These are phyloP conservation scores for Collichthys lucidus DNA, from an alignment of 2,113 vertebrate species.

Conservation along the genomic window DNA sequence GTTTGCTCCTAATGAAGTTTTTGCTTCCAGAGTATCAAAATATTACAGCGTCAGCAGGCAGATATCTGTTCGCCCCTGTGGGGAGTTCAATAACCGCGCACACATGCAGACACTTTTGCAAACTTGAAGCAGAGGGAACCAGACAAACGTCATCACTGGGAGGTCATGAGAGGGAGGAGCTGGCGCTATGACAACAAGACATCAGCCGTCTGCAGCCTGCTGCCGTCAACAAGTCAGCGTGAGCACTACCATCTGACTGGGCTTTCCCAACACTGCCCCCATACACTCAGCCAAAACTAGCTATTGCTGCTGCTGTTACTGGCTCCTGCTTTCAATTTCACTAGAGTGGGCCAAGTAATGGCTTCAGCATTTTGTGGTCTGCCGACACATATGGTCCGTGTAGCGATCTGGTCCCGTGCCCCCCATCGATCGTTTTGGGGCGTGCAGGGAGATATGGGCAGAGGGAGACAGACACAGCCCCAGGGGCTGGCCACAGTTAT, in stretches of 20 bases:
- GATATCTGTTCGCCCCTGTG: conserved; percentile 10
- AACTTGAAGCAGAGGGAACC: conserved; percentile 55
- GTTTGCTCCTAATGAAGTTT: conserved; percentile 1
- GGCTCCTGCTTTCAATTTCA: conserved; percentile 83
- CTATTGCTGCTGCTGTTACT: conserved; percentile 73
- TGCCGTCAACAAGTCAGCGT: conserved; percentile 74
- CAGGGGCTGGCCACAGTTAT: conserved; percentile 60
- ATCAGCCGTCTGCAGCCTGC: conserved; percentile 70
- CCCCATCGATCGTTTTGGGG: conserved; percentile 50
- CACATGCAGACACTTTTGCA: conserved; percentile 60
- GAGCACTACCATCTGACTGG: conserved; percentile 77
- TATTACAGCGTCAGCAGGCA: conserved; percentile 5
- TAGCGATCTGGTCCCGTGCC: conserved; percentile 58
- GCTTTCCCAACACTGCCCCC: conserved; percentile 67
- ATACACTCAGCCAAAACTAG: conserved; percentile 70
- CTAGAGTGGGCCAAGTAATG: conserved; percentile 77
- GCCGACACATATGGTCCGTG: conserved; percentile 79
- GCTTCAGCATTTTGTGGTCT: conserved; percentile 80
- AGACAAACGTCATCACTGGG: conserved; percentile 60
- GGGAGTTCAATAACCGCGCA: conserved; percentile 47
- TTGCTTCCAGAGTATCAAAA: conserved; percentile 1
- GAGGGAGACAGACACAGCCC: conserved; percentile 64
- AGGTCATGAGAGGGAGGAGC: conserved; percentile 67
- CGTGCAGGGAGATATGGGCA: conserved; percentile 56
- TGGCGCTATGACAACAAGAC: conserved; percentile 74